A percentile compares a stretch with the other conserved stretches of the same genome.
These are phyloP conservation scores for Drosophila meridiana DNA, from an alignment of 2,888 invertebrate species.

Conservation along the genomic window DNA sequence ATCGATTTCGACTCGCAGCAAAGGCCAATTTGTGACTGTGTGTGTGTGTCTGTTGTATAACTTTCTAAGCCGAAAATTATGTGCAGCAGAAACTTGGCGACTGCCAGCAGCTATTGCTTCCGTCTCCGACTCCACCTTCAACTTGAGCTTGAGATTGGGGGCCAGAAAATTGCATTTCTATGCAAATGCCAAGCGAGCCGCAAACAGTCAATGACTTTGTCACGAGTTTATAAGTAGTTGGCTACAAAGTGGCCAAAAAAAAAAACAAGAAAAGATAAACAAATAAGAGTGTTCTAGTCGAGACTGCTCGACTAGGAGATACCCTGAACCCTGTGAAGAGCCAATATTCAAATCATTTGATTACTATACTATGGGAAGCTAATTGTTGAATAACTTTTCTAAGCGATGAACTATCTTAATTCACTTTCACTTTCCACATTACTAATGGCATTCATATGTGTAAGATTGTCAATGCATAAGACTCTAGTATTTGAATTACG, in stretches of 20 bases:
- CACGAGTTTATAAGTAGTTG: conserved; percentile 80
- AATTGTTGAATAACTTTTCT: too few species aligned
- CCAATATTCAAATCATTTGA: too few species aligned
- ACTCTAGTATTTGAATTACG: too few species aligned
- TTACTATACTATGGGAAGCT: too few species aligned
- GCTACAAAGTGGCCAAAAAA: conserved; percentile 56
- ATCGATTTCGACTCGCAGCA: conserved; percentile 58
- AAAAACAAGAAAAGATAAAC: background rate
- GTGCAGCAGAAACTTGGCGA: conserved; percentile 57
- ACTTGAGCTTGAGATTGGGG: conserved; percentile 12
- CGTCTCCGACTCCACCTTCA: conserved; percentile 7
- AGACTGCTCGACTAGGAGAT: too few species aligned
- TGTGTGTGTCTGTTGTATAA: conserved; percentile 42
- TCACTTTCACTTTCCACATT: too few species aligned
- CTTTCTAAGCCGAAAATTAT: conserved; percentile 81
- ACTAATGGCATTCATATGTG: too few species aligned
- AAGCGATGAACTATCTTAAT: too few species aligned
- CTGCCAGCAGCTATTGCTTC: conserved; percentile 19
- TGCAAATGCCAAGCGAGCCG: conserved; percentile 70
- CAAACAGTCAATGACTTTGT: conserved; percentile 80
- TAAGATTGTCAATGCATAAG: too few species aligned
- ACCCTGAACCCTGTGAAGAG: too few species aligned
- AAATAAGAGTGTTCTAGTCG: background rate
- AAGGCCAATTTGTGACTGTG: conserved; percentile 53
- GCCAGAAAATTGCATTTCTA: conserved; percentile 79